A percentile compares a stretch with the other conserved stretches of the same genome.
These are phyloP conservation scores for Copidosoma floridanum DNA, from an alignment of 1,140 invertebrate genomes.

Conservation along the genomic window DNA sequence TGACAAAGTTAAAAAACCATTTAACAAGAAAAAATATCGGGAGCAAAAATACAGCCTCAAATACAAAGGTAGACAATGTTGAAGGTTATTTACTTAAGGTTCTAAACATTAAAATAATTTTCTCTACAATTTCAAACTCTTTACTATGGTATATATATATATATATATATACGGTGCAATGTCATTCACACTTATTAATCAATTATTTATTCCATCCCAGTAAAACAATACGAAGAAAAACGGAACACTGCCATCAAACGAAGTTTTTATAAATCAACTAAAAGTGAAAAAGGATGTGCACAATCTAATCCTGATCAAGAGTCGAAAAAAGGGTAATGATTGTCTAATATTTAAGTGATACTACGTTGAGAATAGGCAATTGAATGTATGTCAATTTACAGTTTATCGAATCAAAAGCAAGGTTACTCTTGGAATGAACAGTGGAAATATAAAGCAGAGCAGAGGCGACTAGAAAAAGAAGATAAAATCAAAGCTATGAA, in stretches of 20 bases:
- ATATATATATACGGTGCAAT: no score
- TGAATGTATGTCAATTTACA: no score
- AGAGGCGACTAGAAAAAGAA: slow-evolving; percentile 56
- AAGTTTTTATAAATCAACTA: slow-evolving; percentile 60
- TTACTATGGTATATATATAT: no score
- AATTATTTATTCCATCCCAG: slow-evolving; percentile 27
- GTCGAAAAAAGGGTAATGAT: background rate
- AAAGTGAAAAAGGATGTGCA: slow-evolving; percentile 49
- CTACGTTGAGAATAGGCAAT: no score
- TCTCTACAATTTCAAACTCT: no score
- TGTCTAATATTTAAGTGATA: slow-evolving; percentile 14
- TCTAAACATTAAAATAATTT: slow-evolving; percentile 10
- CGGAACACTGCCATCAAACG: slow-evolving; percentile 59
- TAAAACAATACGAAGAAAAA: slow-evolving; percentile 65
- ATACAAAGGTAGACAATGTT: slow-evolving; percentile 55
- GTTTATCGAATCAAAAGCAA: no score
- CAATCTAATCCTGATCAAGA: background rate
- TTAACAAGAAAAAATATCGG: slow-evolving; percentile 66
- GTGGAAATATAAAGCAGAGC: no score
- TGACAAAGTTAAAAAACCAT: slow-evolving; percentile 50
- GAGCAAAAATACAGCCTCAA: slow-evolving; percentile 68
- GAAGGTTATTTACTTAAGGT: background rate
- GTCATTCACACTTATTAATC: no score
- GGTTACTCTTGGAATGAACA: no score
- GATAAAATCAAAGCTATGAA: slow-evolving; percentile 60